phyloP scores from a whole-genome alignment of 37 sponge, comb jelly and placozoan genomes.

The Dysidea cf. avara region DNA sequence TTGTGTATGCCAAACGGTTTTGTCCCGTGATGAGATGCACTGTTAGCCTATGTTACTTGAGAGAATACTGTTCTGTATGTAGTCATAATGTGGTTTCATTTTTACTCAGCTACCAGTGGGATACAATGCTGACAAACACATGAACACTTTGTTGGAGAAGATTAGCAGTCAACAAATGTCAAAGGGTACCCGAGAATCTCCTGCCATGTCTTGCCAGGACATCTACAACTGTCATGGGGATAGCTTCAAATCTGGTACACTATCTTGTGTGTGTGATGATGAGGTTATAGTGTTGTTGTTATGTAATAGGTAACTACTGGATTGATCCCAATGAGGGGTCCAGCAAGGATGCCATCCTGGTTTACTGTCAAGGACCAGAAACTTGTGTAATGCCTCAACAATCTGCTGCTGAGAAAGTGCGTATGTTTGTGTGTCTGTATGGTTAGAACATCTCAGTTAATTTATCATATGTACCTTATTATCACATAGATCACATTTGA shows the following conservation, averaged over 20 bases:
- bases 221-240: conserved; percentile 39
- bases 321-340: conserved; percentile 72
- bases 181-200: conserved; percentile 42
- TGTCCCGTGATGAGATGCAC: not conserved
- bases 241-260: conserved; percentile 35
- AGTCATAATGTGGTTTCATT: not conserved
- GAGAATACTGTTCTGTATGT: not conserved
- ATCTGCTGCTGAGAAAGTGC: not conserved
- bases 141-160: conserved; percentile 18
- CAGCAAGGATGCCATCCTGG: conserved; percentile 53
- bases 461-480: not conserved
- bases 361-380: conserved; percentile 54
- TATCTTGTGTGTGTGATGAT: not conserved
- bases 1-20: not conserved
- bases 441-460: not conserved
- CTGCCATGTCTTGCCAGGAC: conserved; percentile 54
- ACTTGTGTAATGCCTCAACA: conserved; percentile 46
- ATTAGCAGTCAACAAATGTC: conserved; percentile 22
- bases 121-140: conserved; percentile 29
- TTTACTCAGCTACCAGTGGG: conserved; percentile 21
- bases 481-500: conserved; percentile 23
- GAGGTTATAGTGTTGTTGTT: not conserved
- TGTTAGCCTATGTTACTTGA: too few species aligned
- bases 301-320: conserved; percentile 62
- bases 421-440: not conserved